Evolutionary conservation across 2,797 vertebrate genomes (phyloP), one percentile per base, ranked within the genome.

Genomic region (Chanos chanos): DNA sequence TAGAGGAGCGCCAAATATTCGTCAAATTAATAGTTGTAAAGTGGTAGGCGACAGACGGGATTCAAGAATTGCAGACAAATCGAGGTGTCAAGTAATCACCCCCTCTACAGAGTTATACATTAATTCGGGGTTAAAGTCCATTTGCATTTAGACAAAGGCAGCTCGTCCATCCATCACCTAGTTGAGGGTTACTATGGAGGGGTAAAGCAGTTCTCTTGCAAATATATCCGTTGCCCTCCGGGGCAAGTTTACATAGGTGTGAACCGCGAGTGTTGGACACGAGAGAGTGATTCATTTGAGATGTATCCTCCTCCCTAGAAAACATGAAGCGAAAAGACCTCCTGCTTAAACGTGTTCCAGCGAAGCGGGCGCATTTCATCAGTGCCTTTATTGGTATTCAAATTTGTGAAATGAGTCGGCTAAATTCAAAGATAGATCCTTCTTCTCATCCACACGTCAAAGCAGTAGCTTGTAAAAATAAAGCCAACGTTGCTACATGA

Each of bases 91-190:
- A 79, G 81, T 85, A 86, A 86, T 87, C 82, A 76, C 77, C 80
- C n/a, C 81, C 85, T 84, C 82, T 83, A 71, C 76, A 77, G 81
- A 88, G 83, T 85, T 89, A 85, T 80, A 85, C 87, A 86, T 89
- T 87, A 86, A 89, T 87, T 85, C 54, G 71, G 79, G 84, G 86
- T 88, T 89, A 87, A 88, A 87, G 80, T 81, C 84, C 82, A 89
- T 89, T 89, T 89, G 86, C 88, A 89, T 90, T 76, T 44, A 87
- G 82, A 89, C 89, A 90, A 89, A 86, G 82, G 75, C 79, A 85
- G 79, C 81, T 80, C 74, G 81, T 71, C 79, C 82, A 88, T 89
- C 85, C 86, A 88, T 88, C 86, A 87, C 82, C 63, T 76, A 69
- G 52, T 77, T 77, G 77, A 82, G 80, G 74, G 76, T 70, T 81